Evolutionary conservation across 2,113 vertebrate genomes (phyloP), one percentile per base, ranked within the genome.

Genomic region (Turnix velox): DNA sequence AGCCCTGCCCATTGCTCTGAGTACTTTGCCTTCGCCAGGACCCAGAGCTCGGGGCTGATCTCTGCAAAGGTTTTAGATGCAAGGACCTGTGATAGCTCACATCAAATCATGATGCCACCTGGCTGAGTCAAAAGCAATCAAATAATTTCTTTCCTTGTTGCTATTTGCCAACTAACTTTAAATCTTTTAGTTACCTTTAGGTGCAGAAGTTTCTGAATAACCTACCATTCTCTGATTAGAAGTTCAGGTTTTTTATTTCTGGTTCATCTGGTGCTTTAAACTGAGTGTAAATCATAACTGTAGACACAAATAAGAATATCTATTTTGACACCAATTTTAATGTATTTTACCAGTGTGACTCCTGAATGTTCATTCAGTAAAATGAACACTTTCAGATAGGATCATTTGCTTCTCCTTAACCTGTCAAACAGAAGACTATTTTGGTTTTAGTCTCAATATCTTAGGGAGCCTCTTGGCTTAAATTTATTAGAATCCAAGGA

Each of bases 401-500:
- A 73, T 84, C 13, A 63, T 69, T 81, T 81, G 31, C 51, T 90
- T 94, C 78, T 87, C 52, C 42, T 71, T 73, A 92, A 69, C 37
- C 23, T 88, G 68, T 42, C 72, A 88, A 67, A 62, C 6, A 86
- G 72, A 68, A 88, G 37, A 67, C 51, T 68, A 46, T 88, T 93
- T 90, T 68, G 80, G 45, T 14, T 90, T 92, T 62, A 84, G 46
- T 78, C 37, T 74, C 51, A 74, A 23, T 93, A 91, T 62, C 59
- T 74, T 89, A 87, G 35, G 33, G 13, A 28, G 10, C 45, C 52
- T 77, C 76, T 58, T 87, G 65, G 77, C 81, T 86, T 95, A 83
- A 92, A 91, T 91, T 59, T 80, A 81, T 94, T 86, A 84, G 45
- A 93, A 90, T 28, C n/a, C 52, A 54, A 48, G 35, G 80, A 86